These are phyloP conservation scores for Naja naja DNA, from an alignment of 2,113 vertebrate species.

Conservation along the genomic window DNA sequence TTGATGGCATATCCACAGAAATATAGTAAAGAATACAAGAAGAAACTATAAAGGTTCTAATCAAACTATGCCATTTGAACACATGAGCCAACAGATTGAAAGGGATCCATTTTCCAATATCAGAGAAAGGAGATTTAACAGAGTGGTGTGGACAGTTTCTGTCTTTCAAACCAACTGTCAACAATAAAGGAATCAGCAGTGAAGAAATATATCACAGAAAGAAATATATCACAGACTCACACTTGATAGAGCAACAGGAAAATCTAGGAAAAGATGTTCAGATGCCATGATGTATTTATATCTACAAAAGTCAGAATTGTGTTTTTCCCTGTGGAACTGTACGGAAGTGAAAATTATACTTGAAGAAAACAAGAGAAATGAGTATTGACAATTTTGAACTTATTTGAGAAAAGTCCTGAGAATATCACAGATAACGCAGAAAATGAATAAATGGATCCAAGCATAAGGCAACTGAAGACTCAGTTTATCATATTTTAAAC, in stretches of 20 bases:
- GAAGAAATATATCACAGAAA: neutral
- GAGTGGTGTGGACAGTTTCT: neutral
- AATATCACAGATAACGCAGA: neutral
- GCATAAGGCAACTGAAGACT: neutral
- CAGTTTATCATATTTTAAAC: neutral
- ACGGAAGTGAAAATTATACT: neutral
- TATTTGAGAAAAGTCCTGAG: neutral
- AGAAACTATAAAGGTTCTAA: neutral
- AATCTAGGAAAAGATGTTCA: neutral
- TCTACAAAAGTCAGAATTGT: neutral
- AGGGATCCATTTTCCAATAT: neutral
- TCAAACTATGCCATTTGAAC: neutral
- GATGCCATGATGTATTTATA: neutral
- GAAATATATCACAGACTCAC: neutral
- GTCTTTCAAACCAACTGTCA: neutral
- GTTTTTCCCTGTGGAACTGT: neutral
- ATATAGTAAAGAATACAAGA: neutral
- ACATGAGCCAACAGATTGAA: neutral
- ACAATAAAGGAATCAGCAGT: neutral
- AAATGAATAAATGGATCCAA: neutral
- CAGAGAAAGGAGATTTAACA: neutral
- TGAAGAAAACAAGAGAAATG: neutral
- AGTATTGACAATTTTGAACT: neutral
- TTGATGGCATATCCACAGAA: neutral
- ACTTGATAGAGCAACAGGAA: neutral